Evolutionary conservation across 2,888 invertebrate species (phyloP), one percentile per base, ranked within the genome.

Genomic region (Tanypteryx hageni): DNA sequence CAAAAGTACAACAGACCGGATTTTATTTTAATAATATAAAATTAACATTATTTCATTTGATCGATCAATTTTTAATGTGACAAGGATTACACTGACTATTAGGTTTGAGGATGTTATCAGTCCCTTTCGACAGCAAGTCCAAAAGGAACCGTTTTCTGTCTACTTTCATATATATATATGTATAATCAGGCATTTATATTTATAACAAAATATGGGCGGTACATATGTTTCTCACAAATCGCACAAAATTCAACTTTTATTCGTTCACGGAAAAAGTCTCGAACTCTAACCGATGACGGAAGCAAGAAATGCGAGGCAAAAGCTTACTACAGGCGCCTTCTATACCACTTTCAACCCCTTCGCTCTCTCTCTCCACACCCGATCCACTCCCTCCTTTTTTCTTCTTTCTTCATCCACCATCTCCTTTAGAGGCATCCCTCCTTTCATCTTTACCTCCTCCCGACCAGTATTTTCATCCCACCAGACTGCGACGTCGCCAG

Each of bases 271-370:
- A 22, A 68, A 68, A 68, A 76, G 22, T 22, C 16, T 10, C 7
- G 7, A 76, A 22, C 27, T 13, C 76, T 13, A 27, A 22, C 76
- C 11, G 61, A 27, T 76, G 76, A 76, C 76, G 76, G 76, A 76
- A 76, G 76, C 76, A 76, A 27, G 27, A 27, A 11, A 76, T 22
- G 22, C 18, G 76, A 76, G 22, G 76, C 76, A 76, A 76, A 76
- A 27, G 22, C 76, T 76, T 76, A 76, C 27, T 76, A 76, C 22
- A 76, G 76, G 76, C 76, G 76, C 76, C 76, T 76, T 76, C 76
- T 27, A 27, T 22, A 22, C 22, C 76, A 18, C 27, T 76, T 27
- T 9, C 76, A 76, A 76, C 76, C 76, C 76, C 76, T 76, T 76
- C 27, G n/a, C 27, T 76, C 22, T 27, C 27, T 27, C 76, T n/a